A percentile compares a stretch with the other conserved stretches of the same genome.
Evolutionary conservation across 2,113 vertebrate genomes (phyloP).

Genomic region (Sinocyclocheilus anshuiensis): DNA sequence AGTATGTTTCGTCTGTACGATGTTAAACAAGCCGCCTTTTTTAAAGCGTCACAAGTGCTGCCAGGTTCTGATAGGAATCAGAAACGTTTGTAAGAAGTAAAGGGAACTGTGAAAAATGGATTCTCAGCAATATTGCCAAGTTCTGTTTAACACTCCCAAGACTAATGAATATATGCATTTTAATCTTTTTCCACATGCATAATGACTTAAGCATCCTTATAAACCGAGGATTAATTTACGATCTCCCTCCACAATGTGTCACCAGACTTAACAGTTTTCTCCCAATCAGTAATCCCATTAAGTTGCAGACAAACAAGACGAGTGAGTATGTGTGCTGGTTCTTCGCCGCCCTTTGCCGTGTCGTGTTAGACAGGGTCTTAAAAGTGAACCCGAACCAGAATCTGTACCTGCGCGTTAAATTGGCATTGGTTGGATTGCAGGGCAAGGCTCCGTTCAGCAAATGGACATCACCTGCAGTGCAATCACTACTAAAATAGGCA

Average conservation of each 20-base stretch:
- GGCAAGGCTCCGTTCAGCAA: constrained; percentile 23
- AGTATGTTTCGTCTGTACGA: background rate
- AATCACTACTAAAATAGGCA: constrained; percentile 27
- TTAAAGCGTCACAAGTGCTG: constrained; percentile 1
- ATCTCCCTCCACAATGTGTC: constrained; percentile 28
- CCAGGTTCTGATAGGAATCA: constrained; percentile 12
- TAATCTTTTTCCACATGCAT: constrained; percentile 32
- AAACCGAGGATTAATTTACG: constrained; percentile 34
- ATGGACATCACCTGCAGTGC: constrained; percentile 37
- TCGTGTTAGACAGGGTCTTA: constrained; percentile 4
- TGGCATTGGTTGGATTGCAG: constrained; percentile 25
- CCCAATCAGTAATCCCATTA: constrained; percentile 53
- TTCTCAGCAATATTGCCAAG: constrained; percentile 31
- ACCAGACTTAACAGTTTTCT: constrained; percentile 15
- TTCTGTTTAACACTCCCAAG: constrained; percentile 32
- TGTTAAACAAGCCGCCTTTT: background rate
- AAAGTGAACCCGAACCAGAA: background rate
- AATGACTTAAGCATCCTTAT: constrained; percentile 35
- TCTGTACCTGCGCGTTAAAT: background rate
- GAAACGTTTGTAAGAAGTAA: background rate
- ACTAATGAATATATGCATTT: constrained; percentile 45
- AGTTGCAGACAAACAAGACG: constrained; percentile 20
- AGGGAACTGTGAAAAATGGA: constrained; percentile 24
- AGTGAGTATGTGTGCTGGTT: background rate
- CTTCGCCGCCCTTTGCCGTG: background rate